phyloP scores from a whole-genome alignment of 2,888 invertebrate species.

The Campopleginae sp. region DNA sequence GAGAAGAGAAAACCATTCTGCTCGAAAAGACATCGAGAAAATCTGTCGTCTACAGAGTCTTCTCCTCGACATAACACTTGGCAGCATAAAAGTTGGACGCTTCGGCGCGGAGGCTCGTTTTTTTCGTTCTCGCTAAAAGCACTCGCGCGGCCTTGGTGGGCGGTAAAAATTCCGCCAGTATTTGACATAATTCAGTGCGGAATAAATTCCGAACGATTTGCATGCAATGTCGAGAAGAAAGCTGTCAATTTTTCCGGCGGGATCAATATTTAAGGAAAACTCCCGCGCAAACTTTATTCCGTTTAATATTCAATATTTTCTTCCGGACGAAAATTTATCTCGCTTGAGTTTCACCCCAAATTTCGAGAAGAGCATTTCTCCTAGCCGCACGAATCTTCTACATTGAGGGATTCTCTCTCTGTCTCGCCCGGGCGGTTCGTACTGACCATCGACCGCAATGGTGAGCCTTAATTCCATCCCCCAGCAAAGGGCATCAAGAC shows the following conservation, averaged over 20 bases:
- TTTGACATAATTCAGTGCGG: not conserved
- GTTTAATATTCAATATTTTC: not conserved
- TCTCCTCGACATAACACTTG: conserved; percentile 43
- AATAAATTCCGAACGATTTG: conserved; percentile 26
- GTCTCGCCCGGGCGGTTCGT: conserved; percentile 41
- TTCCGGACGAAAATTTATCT: not conserved
- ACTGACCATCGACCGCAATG: conserved; percentile 70
- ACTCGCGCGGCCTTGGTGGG: not conserved
- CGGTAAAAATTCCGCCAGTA: conserved; percentile 2
- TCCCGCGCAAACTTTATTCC: not conserved
- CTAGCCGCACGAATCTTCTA: conserved; percentile 26
- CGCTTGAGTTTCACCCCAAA: not conserved
- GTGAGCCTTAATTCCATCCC: conserved; percentile 68
- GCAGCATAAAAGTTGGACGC: conserved; percentile 10
- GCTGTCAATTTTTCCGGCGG: not conserved
- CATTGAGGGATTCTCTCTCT: conserved; percentile 35
- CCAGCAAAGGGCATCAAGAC: conserved; percentile 14
- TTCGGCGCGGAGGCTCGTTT: not conserved
- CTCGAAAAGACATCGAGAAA: conserved; percentile 56
- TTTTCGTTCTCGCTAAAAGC: conserved; percentile 5
- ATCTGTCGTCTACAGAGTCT: conserved; percentile 61
- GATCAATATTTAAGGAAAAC: conserved; percentile 8
- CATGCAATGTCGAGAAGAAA: not conserved
- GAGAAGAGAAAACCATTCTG: conserved; percentile 43
- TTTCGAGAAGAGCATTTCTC: not conserved